Percentiles rank a stretch among this genome's conserved stretches.
phyloP scores from a whole-genome alignment of 2,888 invertebrate species.

The Clunio marinus region DNA sequence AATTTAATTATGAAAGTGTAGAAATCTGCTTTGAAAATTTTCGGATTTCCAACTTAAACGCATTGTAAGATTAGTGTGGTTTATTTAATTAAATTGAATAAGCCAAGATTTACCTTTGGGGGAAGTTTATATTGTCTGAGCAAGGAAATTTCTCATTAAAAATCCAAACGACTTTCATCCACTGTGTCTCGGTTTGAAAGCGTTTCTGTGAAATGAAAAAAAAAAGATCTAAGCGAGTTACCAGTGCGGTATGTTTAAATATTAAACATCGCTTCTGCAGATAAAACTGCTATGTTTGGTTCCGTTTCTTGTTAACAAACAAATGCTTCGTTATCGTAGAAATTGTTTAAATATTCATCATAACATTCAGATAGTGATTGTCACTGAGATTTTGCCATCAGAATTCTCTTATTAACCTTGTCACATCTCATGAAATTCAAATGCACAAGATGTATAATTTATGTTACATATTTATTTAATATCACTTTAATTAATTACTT shows the following conservation, averaged over 20 bases:
- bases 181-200: too few relatives aligned
- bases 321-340: background rate
- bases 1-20: too few relatives aligned
- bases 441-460: background rate
- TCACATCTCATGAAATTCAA: background rate
- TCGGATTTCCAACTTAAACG: too few relatives aligned
- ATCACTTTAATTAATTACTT: too few relatives aligned
- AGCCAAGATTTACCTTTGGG: slow-evolving; percentile 16
- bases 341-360: slow-evolving; percentile 5
- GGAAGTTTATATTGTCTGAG: background rate
- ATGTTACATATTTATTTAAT: too few relatives aligned
- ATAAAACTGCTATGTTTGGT: background rate
- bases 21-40: too few relatives aligned
- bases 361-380: background rate
- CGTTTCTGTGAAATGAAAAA: too few relatives aligned
- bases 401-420: too few relatives aligned
- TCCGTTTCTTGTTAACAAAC: slow-evolving; percentile 3
- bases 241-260: slow-evolving; percentile 26
- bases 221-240: too few relatives aligned
- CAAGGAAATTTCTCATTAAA: background rate
- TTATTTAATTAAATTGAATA: background rate
- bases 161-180: background rate
- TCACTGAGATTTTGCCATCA: background rate
- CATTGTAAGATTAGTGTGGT: too few relatives aligned
- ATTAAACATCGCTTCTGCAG: slow-evolving; percentile 20